Evolutionary conservation across 2,888 invertebrate genomes (phyloP), one percentile per base, ranked within the genome.

Genomic region (Terebella lapidaria): DNA sequence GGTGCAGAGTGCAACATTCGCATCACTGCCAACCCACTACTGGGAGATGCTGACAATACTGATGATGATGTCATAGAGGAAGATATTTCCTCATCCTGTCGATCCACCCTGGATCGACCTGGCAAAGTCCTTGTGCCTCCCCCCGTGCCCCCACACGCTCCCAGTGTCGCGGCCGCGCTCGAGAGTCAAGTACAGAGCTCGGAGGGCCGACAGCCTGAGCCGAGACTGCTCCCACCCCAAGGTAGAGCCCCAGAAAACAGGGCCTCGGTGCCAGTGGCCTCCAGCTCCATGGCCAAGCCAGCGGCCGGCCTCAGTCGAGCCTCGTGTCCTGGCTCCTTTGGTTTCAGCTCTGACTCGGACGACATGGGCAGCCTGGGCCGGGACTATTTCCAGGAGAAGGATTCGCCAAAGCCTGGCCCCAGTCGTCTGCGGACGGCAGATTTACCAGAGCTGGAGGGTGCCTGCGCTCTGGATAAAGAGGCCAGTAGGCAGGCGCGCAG

Each of bases 1-100:
- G 81, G 81, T 2, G 81, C 81, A 0, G 82, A 81, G 66, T 81
- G 81, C 67, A 80, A 80, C 68, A 80, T 82, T 56, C 74, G 81
- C 35, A 81, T 82, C 56, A 81, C 80, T 5, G 61, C 56, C 45
- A 62, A 63, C n/a, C 61, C 55, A 27, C n/a, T 56, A 20, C 52
- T 59, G 27, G 64, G 52, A 20, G 52, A 24, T 4, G n/a, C 4
- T 20, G 53, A 52, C 20, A 54, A 61, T 20, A 53, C 42, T 4
- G 51, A 57, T 26, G 52, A 52, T 15, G 52, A 26, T 20, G 30
- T 22, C 29, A 45, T 29, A 1, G 57, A 56, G 52, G 29, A 52
- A 24, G 57, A 56, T 25, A 2, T 22, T 3, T 2, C 1, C 15
- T 29, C n/a, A 18, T 25, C 30, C 15, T 10, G n/a, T n/a, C n/a